Evolutionary conservation across 2,113 vertebrate species (phyloP).

Genomic region (Alligator sinensis): DNA sequence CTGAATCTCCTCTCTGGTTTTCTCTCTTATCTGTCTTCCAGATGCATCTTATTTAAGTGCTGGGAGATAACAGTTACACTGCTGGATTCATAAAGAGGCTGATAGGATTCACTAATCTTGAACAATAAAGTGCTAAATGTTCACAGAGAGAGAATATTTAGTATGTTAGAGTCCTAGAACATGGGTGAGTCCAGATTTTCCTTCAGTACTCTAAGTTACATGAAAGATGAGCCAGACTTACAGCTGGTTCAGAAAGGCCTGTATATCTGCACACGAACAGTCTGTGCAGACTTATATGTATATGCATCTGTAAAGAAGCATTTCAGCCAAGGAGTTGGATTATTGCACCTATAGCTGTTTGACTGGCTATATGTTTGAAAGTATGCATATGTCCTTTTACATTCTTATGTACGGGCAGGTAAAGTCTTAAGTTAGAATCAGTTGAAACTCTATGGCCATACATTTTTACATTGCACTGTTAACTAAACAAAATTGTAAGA

Average conservation of each 20-base stretch:
- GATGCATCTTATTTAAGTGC: not conserved
- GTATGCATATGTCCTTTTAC: not conserved
- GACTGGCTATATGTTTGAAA: not conserved
- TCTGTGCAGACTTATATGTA: not conserved
- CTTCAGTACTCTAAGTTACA: not conserved
- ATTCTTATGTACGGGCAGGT: not conserved
- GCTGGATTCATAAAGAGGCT: not conserved
- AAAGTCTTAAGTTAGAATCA: not conserved
- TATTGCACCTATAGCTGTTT: not conserved
- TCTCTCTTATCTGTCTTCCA: not conserved
- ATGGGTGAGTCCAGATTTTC: not conserved
- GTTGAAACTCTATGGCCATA: not conserved
- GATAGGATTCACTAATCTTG: not conserved
- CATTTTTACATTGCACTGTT: not conserved
- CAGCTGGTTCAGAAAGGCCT: not conserved
- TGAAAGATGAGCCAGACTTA: not conserved
- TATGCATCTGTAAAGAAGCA: not conserved
- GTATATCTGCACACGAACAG: not conserved
- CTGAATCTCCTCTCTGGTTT: not conserved
- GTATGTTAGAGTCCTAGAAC: not conserved
- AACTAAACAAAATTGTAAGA: not conserved
- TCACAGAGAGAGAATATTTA: not conserved
- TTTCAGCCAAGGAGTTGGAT: not conserved
- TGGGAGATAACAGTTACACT: not conserved
- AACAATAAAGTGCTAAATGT: not conserved